Evolutionary conservation across 1,140 invertebrate species (phyloP).

Genomic region (Steinernema feltiae): DNA sequence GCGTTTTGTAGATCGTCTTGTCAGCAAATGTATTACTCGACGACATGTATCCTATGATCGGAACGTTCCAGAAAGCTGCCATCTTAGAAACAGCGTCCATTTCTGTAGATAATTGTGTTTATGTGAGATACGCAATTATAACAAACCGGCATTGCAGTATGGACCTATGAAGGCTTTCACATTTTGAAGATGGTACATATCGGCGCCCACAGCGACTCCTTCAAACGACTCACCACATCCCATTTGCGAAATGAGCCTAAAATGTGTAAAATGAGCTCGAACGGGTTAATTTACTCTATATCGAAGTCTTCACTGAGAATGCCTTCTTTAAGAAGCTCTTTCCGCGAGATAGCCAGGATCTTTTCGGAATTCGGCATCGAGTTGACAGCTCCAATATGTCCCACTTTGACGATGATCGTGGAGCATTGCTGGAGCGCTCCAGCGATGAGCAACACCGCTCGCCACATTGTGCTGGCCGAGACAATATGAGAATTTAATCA

Average conservation of each 20-base stretch:
- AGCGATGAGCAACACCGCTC: background rate
- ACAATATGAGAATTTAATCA: background rate
- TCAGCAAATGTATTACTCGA: constrained; percentile 44
- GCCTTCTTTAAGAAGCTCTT: constrained; percentile 49
- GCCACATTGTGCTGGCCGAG: background rate
- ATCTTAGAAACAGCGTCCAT: constrained; percentile 49
- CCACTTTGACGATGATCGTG: constrained; percentile 34
- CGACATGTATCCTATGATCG: constrained; percentile 52
- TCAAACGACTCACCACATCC: constrained; percentile 45
- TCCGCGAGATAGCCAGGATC: constrained; percentile 49
- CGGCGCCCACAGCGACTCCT: constrained; percentile 41
- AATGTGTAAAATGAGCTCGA: background rate
- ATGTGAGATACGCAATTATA: background rate
- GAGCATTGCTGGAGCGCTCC: background rate
- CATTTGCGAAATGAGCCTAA: constrained; percentile 34
- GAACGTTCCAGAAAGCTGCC: constrained; percentile 49
- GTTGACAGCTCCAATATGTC: constrained; percentile 54
- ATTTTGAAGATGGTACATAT: constrained; percentile 38
- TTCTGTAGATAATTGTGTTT: constrained; percentile 26
- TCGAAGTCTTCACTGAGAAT: constrained; percentile 49
- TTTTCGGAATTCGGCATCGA: constrained; percentile 55
- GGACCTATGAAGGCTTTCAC: constrained; percentile 36
- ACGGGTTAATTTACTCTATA: constrained; percentile 42
- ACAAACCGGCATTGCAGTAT: constrained; percentile 35
- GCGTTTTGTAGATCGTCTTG: constrained; percentile 48